phyloP scores from a whole-genome alignment of 2,113 vertebrate species.

The Oryzias melastigma region DNA sequence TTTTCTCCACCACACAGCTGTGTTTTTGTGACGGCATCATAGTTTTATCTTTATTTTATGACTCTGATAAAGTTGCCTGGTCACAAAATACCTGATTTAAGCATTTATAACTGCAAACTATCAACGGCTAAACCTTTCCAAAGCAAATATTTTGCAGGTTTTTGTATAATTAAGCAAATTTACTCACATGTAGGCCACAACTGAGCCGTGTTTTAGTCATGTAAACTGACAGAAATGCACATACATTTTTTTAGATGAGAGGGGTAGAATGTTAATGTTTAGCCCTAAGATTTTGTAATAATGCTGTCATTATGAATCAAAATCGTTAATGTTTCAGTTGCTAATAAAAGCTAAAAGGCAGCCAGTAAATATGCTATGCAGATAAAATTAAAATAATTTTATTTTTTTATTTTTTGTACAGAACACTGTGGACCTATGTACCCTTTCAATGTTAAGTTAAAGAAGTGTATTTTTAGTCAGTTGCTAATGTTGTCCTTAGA shows the following conservation, averaged over 20 bases:
- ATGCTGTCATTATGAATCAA: too few relatives aligned
- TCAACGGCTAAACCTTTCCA: neutral
- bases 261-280: too few relatives aligned
- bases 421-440: too few relatives aligned
- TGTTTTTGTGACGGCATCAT: constrained; percentile 5
- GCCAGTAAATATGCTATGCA: too few relatives aligned
- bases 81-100: constrained; percentile 21
- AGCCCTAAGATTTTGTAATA: too few relatives aligned
- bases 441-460: too few relatives aligned
- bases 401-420: too few relatives aligned
- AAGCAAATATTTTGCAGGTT: neutral
- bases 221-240: neutral
- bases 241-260: constrained; percentile 3
- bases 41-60: neutral
- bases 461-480: too few relatives aligned
- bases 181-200: neutral
- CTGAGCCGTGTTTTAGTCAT: neutral
- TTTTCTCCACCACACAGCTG: constrained; percentile 10
- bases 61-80: constrained; percentile 4
- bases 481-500: too few relatives aligned
- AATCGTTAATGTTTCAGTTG: too few relatives aligned
- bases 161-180: neutral
- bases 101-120: constrained; percentile 4
- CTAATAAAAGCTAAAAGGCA: too few relatives aligned
- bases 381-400: too few relatives aligned